Evolutionary conservation across 23 tunicate species (phyloP), one percentile per base, ranked within the genome.

Genomic region (Botrylloides violaceus): DNA sequence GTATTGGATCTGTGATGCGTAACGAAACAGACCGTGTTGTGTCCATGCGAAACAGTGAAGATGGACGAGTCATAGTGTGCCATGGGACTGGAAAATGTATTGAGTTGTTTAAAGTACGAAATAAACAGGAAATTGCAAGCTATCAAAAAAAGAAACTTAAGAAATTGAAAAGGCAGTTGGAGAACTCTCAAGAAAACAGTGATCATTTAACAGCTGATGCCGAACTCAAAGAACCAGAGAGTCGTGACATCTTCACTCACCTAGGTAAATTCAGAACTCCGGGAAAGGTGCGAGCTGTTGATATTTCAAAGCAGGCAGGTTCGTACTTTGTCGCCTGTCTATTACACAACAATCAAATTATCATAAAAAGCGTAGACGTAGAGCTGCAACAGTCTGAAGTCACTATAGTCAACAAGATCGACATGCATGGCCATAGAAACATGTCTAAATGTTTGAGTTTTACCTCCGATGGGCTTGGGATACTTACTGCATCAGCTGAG

Each of bases 81-180:
- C 96, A 88, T 58, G 96, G 96, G 3, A 88, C 77, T 4, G 80
- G 72, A 28, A 88, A 81, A 73, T 76, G 32, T 34, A 61, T 88
- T 5, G 96, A 88, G 71, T 20, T 88, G 20, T 88, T 81, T 59
- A 80, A 70, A 18, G 26, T 88, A 0, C 22, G 57, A 35, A 66
- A 75, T 56, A 82, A 78, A 22, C 72, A 70, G 2, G 96, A 88
- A 59, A 31, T 88, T 27, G 72, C 64, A 36, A 20, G 31, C 25
- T 68, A 72, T 36, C 22, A 76, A 24, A 88, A 88, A 36, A 88
- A 78, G 47, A 81, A 81, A 66, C 26, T 66, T 19, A 88, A 88
- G 66, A 56, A 71, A 28, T 28, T 63, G 55, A 48, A 48, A 23
- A 76, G 64, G 68, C 79, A 80, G 55, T 35, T 75, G 31, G 58